Evolutionary conservation across 2,888 invertebrate species (phyloP), one percentile per base, ranked within the genome.

Genomic region (Aleiodes testaceus): DNA sequence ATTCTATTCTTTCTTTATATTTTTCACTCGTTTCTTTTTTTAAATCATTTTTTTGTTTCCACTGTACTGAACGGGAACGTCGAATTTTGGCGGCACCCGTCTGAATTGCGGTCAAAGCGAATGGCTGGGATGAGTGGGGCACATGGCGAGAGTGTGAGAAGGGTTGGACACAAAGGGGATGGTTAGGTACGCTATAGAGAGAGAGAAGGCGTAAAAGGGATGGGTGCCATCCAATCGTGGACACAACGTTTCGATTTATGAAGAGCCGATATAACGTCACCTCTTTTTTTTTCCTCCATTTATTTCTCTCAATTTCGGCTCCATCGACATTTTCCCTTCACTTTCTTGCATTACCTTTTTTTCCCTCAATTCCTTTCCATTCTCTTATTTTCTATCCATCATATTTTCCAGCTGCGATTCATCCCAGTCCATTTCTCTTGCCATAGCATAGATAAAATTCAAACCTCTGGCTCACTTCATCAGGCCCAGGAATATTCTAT

Each of bases 101-200:
- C 42, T 9, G 42, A 59, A 59, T 59, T 59, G 63, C 63, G 59
- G 59, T 69, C 61, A 53, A 63, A 69, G 69, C 52, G 53, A 42
- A 55, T 49, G 1, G 69, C 36, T 20, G 18, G 59, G 61, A 59
- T 49, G 47, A 42, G 42, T 36, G 14, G 20, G 26, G 14, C 12
- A 52, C 22, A 64, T 59, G 59, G 16, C 12, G 11, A 63, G 42
- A 47, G 55, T 36, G 47, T 49, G 63, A 64, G n/a, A n/a, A 59
- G 44, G 52, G 44, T 47, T 59, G 53, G 55, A 69, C 53, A 53
- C 64, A 64, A 69, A 64, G 69, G 64, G 64, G 53, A 63, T 59
- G 59, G 63, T 63, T 44, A 63, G 45, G 45, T 59, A 59, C 59
- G 59, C 36, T 45, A 18, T 45, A 63, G 18, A 45, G 44, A 45